Percentiles rank a stretch among this genome's conserved stretches.
phyloP scores from a whole-genome alignment of 2,888 invertebrate genomes.

The Agonum fuliginosum region DNA sequence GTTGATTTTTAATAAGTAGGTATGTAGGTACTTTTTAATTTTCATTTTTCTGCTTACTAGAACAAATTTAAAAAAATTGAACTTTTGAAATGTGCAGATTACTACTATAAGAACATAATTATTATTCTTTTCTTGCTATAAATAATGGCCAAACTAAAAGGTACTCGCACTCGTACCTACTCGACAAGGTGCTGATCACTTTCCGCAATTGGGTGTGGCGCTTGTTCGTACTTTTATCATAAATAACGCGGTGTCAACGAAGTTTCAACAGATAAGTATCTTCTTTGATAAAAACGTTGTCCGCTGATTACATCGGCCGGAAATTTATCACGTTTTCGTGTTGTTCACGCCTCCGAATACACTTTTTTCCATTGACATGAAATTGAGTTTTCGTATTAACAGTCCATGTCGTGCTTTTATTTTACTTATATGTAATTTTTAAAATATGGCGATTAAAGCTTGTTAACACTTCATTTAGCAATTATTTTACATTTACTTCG shows the following conservation, averaged over 20 bases:
- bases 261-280: constrained; percentile 27
- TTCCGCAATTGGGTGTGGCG: constrained; percentile 12
- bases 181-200: background rate
- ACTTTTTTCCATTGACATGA: constrained; percentile 5
- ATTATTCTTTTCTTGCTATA: too few relatives aligned
- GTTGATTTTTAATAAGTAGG: too few relatives aligned
- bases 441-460: too few relatives aligned
- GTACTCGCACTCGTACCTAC: too few relatives aligned
- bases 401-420: background rate
- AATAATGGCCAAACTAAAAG: too few relatives aligned
- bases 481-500: background rate
- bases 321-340: constrained; percentile 24
- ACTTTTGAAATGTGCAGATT: too few relatives aligned
- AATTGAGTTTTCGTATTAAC: constrained; percentile 31
- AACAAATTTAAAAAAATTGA: too few relatives aligned
- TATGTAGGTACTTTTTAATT: too few relatives aligned
- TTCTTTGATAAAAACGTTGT: background rate
- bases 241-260: constrained; percentile 33
- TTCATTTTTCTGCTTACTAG: too few relatives aligned
- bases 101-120: too few relatives aligned
- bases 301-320: constrained; percentile 15
- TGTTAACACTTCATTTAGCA: constrained; percentile 13
- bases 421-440: background rate
- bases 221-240: constrained; percentile 24
- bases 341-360: background rate